Conservation (phyloP, 2,113 vertebrate species). For the Isichthys henryi region DNA sequence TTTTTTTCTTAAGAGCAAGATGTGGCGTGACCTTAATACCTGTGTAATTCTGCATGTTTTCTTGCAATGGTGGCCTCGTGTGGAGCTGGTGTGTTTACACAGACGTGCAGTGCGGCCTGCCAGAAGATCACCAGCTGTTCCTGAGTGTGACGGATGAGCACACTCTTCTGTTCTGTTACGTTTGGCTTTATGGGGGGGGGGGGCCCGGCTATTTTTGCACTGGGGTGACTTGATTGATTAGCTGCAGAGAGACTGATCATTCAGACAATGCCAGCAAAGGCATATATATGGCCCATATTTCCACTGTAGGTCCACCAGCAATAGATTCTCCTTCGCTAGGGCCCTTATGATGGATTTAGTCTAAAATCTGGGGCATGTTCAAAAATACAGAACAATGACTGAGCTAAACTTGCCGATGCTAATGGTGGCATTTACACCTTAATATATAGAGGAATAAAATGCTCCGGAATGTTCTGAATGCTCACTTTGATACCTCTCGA, state of each 20-base stretch:
- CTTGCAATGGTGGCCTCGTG: background rate
- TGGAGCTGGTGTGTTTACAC: background rate
- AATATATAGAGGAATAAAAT: background rate
- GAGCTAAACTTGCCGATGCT: background rate
- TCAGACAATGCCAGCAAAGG: background rate
- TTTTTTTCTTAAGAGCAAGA: background rate
- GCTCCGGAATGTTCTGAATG: background rate
- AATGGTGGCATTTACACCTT: background rate
- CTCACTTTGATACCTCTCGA: background rate
- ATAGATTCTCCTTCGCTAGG: background rate
- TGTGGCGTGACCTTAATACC: background rate
- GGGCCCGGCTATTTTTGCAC: background rate
- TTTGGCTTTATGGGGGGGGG: background rate
- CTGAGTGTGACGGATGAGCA: constrained; percentile 7
- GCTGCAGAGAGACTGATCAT: background rate
- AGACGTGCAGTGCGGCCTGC: background rate
- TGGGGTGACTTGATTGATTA: constrained; percentile 6
- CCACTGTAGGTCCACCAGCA: background rate
- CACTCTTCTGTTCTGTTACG: background rate
- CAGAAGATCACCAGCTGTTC: background rate
- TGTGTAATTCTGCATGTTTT: background rate
- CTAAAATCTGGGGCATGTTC: background rate
- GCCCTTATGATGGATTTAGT: background rate
- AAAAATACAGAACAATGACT: background rate
- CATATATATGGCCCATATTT: constrained; percentile 21